phyloP scores from a whole-genome alignment of 2,888 invertebrate genomes.

The Ophion slaviceki region DNA sequence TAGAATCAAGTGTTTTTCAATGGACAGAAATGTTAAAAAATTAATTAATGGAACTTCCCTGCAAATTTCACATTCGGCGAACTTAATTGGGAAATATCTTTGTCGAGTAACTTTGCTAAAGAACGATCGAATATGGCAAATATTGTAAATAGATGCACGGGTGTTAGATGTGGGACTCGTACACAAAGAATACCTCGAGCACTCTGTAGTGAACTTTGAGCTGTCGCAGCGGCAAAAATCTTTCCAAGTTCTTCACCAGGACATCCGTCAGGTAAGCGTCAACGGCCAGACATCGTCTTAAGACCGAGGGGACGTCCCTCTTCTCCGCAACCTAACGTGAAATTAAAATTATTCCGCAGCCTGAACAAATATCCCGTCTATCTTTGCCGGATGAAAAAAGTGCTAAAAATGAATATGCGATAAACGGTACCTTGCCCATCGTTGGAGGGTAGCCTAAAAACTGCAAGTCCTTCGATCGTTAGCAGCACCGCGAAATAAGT shows the following conservation, averaged over 20 bases:
- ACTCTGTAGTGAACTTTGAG: constrained; percentile 83
- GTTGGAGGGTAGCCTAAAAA: background rate
- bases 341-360: background rate
- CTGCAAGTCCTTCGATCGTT: background rate
- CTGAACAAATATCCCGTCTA: background rate
- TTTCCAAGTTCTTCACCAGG: constrained; percentile 80
- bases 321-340: constrained; percentile 67
- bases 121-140: no score
- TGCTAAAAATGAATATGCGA: background rate
- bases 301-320: constrained; percentile 75
- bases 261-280: constrained; percentile 81
- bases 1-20: background rate
- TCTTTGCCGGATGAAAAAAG: background rate
- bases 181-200: constrained; percentile 83
- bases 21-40: background rate
- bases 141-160: no score
- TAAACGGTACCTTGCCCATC: constrained; percentile 1
- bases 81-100: no score
- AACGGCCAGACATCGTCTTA: constrained; percentile 78
- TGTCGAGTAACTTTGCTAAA: no score
- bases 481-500: background rate
- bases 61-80: background rate
- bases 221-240: constrained; percentile 77
- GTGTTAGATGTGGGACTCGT: background rate
- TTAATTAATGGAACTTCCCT: background rate